Evolutionary conservation across 2,113 vertebrate genomes (phyloP).

Genomic region (Rhinopomastus cyanomelas): DNA sequence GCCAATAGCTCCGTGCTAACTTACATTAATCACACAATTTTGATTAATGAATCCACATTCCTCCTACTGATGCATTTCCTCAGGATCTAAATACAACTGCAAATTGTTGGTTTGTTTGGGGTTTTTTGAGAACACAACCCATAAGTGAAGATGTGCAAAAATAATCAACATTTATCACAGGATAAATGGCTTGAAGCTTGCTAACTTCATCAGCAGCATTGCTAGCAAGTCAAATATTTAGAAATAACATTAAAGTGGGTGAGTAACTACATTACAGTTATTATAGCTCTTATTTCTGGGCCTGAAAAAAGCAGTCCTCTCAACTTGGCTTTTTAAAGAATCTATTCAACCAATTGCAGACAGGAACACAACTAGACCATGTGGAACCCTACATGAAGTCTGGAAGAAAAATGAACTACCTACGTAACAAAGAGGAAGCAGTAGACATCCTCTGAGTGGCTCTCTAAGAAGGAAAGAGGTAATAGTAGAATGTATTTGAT

Average conservation of each 20-base stretch:
- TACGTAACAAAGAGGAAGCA: background rate
- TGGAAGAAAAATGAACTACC: background rate
- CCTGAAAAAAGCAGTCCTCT: background rate
- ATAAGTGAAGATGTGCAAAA: background rate
- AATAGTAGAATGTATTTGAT: background rate
- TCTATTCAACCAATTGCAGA: background rate
- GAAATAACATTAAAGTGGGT: background rate
- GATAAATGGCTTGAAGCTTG: background rate
- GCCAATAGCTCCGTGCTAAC: background rate
- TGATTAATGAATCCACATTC: background rate
- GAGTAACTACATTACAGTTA: background rate
- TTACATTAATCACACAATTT: background rate
- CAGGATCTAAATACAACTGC: background rate
- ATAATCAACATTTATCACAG: background rate
- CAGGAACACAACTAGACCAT: background rate
- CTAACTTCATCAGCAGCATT: background rate
- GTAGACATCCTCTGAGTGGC: background rate
- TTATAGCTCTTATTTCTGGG: background rate
- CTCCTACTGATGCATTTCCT: background rate
- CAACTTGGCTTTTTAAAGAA: background rate
- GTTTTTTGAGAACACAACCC: background rate
- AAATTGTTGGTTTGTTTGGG: background rate
- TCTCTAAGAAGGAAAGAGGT: background rate
- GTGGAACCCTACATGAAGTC: background rate
- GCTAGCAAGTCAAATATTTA: background rate